Evolutionary conservation across 2,888 invertebrate species (phyloP).

Genomic region (Rotaria sp.): DNA sequence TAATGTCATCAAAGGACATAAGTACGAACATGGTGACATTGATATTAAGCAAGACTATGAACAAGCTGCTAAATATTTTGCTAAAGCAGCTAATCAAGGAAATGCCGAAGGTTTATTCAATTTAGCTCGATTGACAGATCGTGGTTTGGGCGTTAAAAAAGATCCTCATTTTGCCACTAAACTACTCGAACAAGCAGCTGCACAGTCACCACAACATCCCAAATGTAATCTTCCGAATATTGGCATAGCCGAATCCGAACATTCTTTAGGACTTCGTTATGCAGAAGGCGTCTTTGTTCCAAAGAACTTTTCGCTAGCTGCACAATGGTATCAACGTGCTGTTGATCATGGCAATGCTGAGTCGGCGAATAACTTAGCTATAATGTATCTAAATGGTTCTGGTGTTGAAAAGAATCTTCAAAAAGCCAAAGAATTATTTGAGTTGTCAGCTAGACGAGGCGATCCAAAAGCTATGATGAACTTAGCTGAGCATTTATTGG

Average conservation of each 20-base stretch:
- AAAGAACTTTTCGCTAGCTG: not conserved
- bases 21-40: conserved; percentile 5
- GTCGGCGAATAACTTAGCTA: conserved; percentile 24
- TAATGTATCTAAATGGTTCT: conserved; percentile 25
- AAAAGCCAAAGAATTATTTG: conserved; percentile 21
- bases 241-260: conserved; percentile 7
- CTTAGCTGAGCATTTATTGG: not conserved
- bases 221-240: not conserved
- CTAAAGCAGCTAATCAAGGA: conserved; percentile 19
- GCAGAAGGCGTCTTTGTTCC: not conserved
- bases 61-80: conserved; percentile 26
- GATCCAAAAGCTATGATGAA: conserved; percentile 25
- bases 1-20: not conserved
- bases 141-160: conserved; percentile 13
- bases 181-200: conserved; percentile 23
- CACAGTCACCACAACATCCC: not conserved
- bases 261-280: not conserved
- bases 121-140: not conserved
- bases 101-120: conserved; percentile 30
- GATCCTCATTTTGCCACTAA: conserved; percentile 9
- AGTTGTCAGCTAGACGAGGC: not conserved
- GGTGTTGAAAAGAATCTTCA: conserved; percentile 1
- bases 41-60: conserved; percentile 27
- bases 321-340: conserved; percentile 16
- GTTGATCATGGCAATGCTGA: not conserved